Percentiles rank a stretch among this genome's conserved stretches.
Evolutionary conservation across 2,888 invertebrate genomes (phyloP).

Genomic region (Nomada lathburiana): DNA sequence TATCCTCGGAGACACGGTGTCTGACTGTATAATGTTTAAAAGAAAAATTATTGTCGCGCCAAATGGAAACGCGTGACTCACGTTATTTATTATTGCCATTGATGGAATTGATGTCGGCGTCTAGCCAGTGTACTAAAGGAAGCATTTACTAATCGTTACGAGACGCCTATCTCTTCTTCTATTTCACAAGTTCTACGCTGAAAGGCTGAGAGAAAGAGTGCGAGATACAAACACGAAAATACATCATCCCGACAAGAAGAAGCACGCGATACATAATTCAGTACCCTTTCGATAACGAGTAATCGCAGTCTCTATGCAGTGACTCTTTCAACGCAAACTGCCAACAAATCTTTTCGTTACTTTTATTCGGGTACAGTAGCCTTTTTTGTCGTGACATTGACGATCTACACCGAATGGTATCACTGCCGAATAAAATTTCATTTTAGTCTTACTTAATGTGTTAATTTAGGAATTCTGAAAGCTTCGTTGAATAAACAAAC

Average conservation of each 20-base stretch:
- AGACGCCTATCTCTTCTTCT: conserved; percentile 52
- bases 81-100: conserved; percentile 78
- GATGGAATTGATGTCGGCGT: conserved; percentile 82
- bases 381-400: not conserved
- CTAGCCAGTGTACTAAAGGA: conserved; percentile 70
- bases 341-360: conserved; percentile 50
- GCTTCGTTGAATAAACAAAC: not conserved
- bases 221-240: not conserved
- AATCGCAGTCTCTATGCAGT: conserved; percentile 19
- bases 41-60: not conserved
- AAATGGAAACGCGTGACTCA: conserved; percentile 46
- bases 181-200: conserved; percentile 37
- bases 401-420: not conserved
- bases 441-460: not conserved
- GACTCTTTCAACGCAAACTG: conserved; percentile 57
- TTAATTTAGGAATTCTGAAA: too few relatives aligned
- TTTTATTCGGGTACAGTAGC: conserved; percentile 41
- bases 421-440: not conserved
- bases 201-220: conserved; percentile 6
- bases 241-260: not conserved
- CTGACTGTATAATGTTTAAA: conserved; percentile 57
- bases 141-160: conserved; percentile 60
- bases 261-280: not conserved
- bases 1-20: conserved; percentile 50
- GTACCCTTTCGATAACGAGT: conserved; percentile 23